Evolutionary conservation across 2,888 invertebrate genomes (phyloP), one percentile per base, ranked within the genome.

Genomic region (Hyposoter dolosus): DNA sequence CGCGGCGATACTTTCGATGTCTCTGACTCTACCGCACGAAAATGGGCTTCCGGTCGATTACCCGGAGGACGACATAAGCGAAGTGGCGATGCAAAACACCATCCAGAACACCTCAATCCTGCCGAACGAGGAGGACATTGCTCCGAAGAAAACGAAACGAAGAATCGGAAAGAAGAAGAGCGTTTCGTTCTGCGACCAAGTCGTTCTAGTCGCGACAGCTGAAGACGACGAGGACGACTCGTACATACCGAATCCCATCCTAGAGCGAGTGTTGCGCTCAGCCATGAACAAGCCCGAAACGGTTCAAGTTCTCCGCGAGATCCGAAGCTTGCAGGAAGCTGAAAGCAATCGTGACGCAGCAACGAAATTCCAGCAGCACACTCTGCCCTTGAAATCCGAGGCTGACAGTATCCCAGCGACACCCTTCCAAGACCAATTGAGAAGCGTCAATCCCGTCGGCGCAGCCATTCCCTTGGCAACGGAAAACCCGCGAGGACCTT

Each of bases 181-280:
- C 83, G 99, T 99, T 5, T 98, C 98, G 0, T 99, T 99, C 94
- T 98, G 98, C 92, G 98, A 98, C 93, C 98, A 98, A 94, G 98
- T 99, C 0, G 98, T 98, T 86, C 94, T 98, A 81, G 98, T 98
- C 15, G 98, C 98, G 5, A 98, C 98, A 0, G 98, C 98, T 0
- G 98, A 98, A 91, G 98, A 98, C 90, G 97, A 98, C 91, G 98
- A 98, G 94, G 98, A 98, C 86, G 98, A 98, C 87, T 97, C 97
- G 89, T 98, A 98, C 91, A 98, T 98, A 91, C 98, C 98, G 0
- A 98, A 98, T 94, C 98, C 98, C 0, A 98, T 98, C 83, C 94
- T 98, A 88, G 98, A 98, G 93, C 95, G 98, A 82, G 98, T 98
- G 0, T 94, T 98, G 28, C 96, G 98, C 87, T 97, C 97, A 0